A percentile compares a stretch with the other conserved stretches of the same genome.
phyloP scores from a whole-genome alignment of 2,797 vertebrate genomes.

The Passerculus sandwichensis region DNA sequence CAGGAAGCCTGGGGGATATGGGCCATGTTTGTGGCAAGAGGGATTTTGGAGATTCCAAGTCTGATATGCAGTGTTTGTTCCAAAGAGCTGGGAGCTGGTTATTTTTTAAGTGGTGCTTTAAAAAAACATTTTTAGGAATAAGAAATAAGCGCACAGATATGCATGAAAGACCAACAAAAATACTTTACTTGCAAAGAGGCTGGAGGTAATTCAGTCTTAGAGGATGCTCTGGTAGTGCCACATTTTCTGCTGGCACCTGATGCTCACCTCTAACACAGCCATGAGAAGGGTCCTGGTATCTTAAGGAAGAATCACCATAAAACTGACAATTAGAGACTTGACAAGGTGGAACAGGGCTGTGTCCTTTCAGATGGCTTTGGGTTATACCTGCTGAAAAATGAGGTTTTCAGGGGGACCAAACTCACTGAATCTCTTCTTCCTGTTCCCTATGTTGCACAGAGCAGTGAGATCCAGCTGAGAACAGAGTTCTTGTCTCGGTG shows the following conservation, averaged over 20 bases:
- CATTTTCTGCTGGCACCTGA: background rate
- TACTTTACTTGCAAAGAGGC: background rate
- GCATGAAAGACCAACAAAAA: background rate
- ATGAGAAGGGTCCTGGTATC: background rate
- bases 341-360: background rate
- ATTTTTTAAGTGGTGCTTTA: background rate
- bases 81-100: background rate
- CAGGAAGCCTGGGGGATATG: background rate
- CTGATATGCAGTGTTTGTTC: background rate
- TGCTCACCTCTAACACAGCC: background rate
- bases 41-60: background rate
- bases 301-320: background rate
- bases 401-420: background rate
- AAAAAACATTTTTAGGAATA: background rate
- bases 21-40: background rate
- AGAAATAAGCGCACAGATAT: background rate
- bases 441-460: background rate
- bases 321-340: background rate
- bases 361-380: background rate
- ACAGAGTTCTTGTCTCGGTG: rapidly evolving
- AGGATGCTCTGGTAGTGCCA: background rate
- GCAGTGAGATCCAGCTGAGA: background rate
- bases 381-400: background rate
- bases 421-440: background rate
- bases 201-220: background rate